These are phyloP conservation scores for Lepidonotus clava DNA, from an alignment of 2,888 invertebrate species.

Conservation along the genomic window DNA sequence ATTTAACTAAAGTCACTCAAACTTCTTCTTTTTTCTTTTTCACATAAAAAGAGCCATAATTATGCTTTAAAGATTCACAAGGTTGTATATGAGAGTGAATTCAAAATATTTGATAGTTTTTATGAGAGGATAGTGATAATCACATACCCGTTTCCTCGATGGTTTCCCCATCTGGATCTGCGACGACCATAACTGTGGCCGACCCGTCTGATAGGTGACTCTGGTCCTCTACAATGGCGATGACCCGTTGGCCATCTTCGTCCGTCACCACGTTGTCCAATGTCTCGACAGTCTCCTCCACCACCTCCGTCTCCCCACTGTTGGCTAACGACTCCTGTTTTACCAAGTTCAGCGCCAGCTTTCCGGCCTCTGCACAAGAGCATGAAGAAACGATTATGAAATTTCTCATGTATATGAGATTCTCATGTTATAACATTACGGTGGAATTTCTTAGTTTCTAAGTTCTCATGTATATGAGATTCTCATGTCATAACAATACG, in stretches of 20 bases:
- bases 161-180: slow-evolving; percentile 14
- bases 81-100: no score
- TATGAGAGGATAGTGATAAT: neutral
- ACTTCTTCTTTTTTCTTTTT: no score
- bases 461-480: no score
- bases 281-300: slow-evolving; percentile 54
- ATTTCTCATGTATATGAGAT: no score
- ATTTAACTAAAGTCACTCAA: no score
- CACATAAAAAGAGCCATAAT: no score
- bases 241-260: slow-evolving; percentile 66
- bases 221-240: slow-evolving; percentile 69
- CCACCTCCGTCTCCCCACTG: slow-evolving; percentile 24
- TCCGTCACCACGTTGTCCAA: slow-evolving; percentile 23
- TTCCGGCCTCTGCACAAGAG: slow-evolving; percentile 81
- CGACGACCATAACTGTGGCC: slow-evolving; percentile 33
- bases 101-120: neutral
- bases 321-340: slow-evolving; percentile 69
- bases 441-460: no score
- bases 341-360: slow-evolving; percentile 79
- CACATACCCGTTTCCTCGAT: slow-evolving; percentile 21
- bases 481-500: no score
- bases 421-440: no score
- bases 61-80: no score
- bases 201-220: slow-evolving; percentile 48
- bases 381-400: no score